phyloP scores from a whole-genome alignment of 2,888 invertebrate genomes.

The Drosophila greeni region DNA sequence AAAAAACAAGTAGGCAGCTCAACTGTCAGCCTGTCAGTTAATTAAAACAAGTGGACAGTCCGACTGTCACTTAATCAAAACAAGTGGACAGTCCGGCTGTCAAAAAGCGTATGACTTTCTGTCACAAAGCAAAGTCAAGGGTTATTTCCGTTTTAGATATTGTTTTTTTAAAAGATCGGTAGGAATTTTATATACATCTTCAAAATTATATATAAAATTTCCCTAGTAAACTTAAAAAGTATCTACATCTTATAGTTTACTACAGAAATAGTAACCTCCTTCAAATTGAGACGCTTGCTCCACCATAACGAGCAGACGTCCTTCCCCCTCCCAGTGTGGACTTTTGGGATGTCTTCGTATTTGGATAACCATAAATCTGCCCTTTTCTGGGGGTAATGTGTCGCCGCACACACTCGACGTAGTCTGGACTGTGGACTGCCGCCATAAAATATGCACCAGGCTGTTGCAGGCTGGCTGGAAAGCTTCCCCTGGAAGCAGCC shows the following conservation, averaged over 20 bases:
- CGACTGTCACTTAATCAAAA: too few relatives aligned
- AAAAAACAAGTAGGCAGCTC: background rate
- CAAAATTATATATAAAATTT: too few relatives aligned
- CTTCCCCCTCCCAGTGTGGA: background rate
- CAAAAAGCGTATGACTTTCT: background rate
- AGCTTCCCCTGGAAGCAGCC: background rate
- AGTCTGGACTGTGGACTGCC: slow-evolving; percentile 6
- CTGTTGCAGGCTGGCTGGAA: slow-evolving; percentile 24
- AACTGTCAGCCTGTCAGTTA: background rate
- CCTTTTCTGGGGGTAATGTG: slow-evolving; percentile 20
- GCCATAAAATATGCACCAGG: slow-evolving; percentile 35
- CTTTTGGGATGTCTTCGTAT: background rate
- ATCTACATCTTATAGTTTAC: background rate
- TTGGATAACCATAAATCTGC: slow-evolving; percentile 34
- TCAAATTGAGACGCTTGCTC: slow-evolving; percentile 1
- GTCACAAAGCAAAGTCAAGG: background rate
- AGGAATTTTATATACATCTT: too few relatives aligned
- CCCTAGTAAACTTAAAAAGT: background rate
- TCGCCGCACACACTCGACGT: slow-evolving; percentile 18
- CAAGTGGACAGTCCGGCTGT: background rate
- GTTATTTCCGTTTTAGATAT: too few relatives aligned
- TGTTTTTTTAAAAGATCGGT: background rate
- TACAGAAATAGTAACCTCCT: background rate
- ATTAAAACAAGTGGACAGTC: too few relatives aligned
- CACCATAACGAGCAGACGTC: slow-evolving; percentile 4